phyloP scores from a whole-genome alignment of 1,140 invertebrate genomes.

The Drosophila ficusphila region DNA sequence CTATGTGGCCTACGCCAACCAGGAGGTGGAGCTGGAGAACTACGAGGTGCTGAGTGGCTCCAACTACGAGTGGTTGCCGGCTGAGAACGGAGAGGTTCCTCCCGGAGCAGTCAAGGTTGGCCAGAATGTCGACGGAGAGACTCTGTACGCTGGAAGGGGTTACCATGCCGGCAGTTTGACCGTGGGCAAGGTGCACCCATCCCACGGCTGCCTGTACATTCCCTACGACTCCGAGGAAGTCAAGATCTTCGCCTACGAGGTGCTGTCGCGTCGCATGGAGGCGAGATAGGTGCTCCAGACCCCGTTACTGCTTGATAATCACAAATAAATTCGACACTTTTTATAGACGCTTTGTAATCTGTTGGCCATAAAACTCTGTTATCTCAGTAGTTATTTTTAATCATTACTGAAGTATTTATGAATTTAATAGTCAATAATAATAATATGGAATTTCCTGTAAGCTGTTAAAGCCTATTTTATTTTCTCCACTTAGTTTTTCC shows the following conservation, averaged over 20 bases:
- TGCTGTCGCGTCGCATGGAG: constrained; percentile 56
- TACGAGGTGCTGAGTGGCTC: constrained; percentile 84
- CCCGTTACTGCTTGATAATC: neutral
- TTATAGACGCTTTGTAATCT: constrained; percentile 36
- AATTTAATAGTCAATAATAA: no score
- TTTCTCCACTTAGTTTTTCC: no score
- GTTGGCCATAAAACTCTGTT: constrained; percentile 12
- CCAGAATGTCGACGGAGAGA: constrained; percentile 86
- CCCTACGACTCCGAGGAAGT: constrained; percentile 88
- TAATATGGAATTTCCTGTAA: no score
- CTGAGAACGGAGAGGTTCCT: constrained; percentile 85
- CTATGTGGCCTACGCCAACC: constrained; percentile 67
- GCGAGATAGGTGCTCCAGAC: constrained; percentile 34
- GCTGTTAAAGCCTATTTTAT: no score
- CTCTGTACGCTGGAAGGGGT: constrained; percentile 87
- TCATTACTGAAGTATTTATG: neutral
- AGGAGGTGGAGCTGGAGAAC: constrained; percentile 67
- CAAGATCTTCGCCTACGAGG: constrained; percentile 73
- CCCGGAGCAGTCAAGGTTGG: constrained; percentile 86
- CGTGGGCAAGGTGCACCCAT: constrained; percentile 90
- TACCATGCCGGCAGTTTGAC: constrained; percentile 87
- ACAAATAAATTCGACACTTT: constrained; percentile 41
- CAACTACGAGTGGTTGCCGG: constrained; percentile 85
- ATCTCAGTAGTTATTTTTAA: constrained; percentile 22
- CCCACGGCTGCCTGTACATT: constrained; percentile 89